A percentile compares a stretch with the other conserved stretches of the same genome.
Evolutionary conservation across 2,888 invertebrate species (phyloP).

Genomic region (Bembecia ichneumoniformis): DNA sequence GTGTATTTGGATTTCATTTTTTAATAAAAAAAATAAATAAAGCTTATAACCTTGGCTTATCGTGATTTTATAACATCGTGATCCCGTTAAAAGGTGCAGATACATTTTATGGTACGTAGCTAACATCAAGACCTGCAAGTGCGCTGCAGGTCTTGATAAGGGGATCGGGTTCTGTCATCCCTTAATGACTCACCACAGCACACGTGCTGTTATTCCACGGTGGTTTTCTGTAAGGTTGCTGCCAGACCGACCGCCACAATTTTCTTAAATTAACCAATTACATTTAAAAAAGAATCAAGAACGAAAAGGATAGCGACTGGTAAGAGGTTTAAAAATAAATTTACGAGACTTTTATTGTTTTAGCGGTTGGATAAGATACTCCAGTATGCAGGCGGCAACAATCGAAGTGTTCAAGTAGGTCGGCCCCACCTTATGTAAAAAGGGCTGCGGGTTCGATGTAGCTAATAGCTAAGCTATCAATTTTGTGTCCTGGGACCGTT

Average conservation of each 20-base stretch:
- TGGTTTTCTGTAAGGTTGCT: not conserved
- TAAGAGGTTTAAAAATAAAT: slow-evolving; percentile 15
- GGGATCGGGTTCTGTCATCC: too few species aligned
- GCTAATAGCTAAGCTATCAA: slow-evolving; percentile 10
- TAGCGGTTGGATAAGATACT: slow-evolving; percentile 35
- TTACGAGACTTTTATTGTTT: slow-evolving; percentile 39
- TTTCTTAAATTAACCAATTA: too few species aligned
- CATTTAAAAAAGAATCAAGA: not conserved
- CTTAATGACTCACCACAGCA: too few species aligned
- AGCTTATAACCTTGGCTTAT: too few species aligned
- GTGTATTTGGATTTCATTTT: too few species aligned
- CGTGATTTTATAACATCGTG: too few species aligned
- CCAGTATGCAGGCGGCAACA: slow-evolving; percentile 41
- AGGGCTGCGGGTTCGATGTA: slow-evolving; percentile 33
- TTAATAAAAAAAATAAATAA: too few species aligned
- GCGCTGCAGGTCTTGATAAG: too few species aligned
- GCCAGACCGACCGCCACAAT: not conserved
- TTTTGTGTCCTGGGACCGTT: slow-evolving; percentile 6
- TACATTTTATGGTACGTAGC: too few species aligned
- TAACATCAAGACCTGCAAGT: too few species aligned
- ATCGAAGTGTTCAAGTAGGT: slow-evolving; percentile 47
- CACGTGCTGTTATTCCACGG: too few species aligned
- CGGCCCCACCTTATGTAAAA: slow-evolving; percentile 34
- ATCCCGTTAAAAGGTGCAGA: too few species aligned
- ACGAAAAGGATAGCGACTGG: slow-evolving; percentile 12